These are phyloP conservation scores for Drosophila pallidifrons DNA, from an alignment of 1,140 invertebrate genomes.

Conservation along the genomic window DNA sequence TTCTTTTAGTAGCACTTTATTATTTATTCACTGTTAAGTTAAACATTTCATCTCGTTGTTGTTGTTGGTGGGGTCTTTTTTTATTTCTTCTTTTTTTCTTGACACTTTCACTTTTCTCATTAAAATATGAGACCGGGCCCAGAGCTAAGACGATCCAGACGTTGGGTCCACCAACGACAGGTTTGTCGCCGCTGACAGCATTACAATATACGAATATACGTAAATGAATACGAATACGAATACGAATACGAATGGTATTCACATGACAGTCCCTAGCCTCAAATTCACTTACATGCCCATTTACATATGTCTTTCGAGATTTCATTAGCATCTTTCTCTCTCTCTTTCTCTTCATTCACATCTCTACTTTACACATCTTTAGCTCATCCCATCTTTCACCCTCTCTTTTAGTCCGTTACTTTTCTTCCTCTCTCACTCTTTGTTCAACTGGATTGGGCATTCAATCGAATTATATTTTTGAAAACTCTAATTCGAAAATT, in stretches of 20 bases:
- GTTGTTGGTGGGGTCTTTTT: conserved; percentile 1
- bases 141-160: not conserved
- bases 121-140: conserved; percentile 67
- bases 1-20: conserved; percentile 54
- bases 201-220: conserved; percentile 3
- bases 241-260: conserved; percentile 8
- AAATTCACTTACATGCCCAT: conserved; percentile 12
- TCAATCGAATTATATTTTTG: no score
- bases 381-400: not conserved
- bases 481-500: no score
- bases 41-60: conserved; percentile 21
- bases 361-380: not conserved
- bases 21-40: conserved; percentile 75
- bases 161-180: not conserved
- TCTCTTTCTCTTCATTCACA: not conserved
- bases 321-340: conserved; percentile 59
- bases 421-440: not conserved
- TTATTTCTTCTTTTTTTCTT: conserved; percentile 55
- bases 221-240: conserved; percentile 20
- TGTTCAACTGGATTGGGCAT: not conserved
- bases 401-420: no score
- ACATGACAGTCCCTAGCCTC: conserved; percentile 25
- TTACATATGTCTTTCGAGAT: conserved; percentile 20
- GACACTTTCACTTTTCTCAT: conserved; percentile 83
- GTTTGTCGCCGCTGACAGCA: conserved; percentile 8